Evolutionary conservation across 2,113 vertebrate species (phyloP).

Genomic region (Tinamus guttatus): DNA sequence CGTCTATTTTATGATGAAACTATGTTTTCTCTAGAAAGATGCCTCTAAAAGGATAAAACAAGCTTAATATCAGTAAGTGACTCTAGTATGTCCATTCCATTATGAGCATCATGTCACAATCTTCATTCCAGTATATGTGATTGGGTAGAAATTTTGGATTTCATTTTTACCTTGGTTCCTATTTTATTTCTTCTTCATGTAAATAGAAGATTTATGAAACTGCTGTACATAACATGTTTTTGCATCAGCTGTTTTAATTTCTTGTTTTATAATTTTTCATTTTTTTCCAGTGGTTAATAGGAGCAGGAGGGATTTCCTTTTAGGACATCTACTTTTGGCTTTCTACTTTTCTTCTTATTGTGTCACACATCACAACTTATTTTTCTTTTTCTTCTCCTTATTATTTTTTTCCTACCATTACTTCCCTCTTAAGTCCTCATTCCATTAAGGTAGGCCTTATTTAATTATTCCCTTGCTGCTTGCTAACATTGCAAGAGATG

Average conservation of each 20-base stretch:
- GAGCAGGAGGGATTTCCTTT: background rate
- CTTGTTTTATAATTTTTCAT: background rate
- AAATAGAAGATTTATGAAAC: background rate
- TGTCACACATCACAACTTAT: background rate
- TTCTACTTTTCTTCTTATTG: background rate
- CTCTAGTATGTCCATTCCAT: background rate
- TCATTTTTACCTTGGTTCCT: background rate
- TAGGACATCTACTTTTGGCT: background rate
- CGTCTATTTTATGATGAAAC: background rate
- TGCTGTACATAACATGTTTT: background rate
- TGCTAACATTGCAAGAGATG: background rate
- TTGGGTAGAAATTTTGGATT: background rate
- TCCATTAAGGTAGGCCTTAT: background rate
- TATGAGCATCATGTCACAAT: background rate
- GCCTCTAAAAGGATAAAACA: background rate
- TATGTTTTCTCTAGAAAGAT: background rate
- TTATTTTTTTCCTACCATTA: background rate
- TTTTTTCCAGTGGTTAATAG: background rate
- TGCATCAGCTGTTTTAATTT: fast-evolving
- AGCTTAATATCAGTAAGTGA: background rate
- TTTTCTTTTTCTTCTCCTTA: background rate
- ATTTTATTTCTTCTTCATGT: background rate
- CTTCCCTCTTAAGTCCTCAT: background rate
- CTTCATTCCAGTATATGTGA: background rate
- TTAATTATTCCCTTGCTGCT: background rate